Evolutionary conservation across 2,888 invertebrate genomes (phyloP).

Genomic region (Chloroclysta siterata): DNA sequence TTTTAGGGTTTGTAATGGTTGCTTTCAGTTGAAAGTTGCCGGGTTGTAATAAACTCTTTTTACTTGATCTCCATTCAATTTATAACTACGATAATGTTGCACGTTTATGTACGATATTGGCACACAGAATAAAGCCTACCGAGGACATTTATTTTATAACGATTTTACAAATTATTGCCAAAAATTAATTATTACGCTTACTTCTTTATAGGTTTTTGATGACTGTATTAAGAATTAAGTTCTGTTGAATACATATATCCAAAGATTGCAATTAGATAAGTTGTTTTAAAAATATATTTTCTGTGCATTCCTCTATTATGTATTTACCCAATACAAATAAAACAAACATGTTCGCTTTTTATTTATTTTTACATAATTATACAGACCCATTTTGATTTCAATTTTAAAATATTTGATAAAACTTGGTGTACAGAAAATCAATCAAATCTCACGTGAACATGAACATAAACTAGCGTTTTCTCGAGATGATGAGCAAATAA

Average conservation of each 20-base stretch:
- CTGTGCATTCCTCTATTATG: conserved; percentile 10
- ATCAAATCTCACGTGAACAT: conserved; percentile 55
- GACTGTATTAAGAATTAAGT: conserved; percentile 15
- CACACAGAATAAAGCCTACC: neutral
- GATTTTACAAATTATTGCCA: conserved; percentile 18
- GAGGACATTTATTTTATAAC: conserved; percentile 10
- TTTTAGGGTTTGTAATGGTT: neutral
- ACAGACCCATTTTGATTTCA: conserved; percentile 76
- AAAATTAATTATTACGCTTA: conserved; percentile 22
- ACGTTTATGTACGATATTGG: too few relatives aligned
- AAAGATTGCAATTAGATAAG: conserved; percentile 22
- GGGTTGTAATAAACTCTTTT: neutral
- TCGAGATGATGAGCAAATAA: conserved; percentile 56
- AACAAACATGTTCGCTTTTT: conserved; percentile 64
- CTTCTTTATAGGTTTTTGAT: conserved; percentile 18
- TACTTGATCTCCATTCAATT: conserved; percentile 7
- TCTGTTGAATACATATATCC: conserved; percentile 14
- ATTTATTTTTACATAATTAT: conserved; percentile 78
- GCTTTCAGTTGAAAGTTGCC: neutral
- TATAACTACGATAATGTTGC: too few relatives aligned
- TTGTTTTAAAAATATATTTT: conserved; percentile 16
- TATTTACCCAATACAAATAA: conserved; percentile 46
- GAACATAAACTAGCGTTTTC: conserved; percentile 56
- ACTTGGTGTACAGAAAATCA: conserved; percentile 61
- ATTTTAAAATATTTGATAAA: conserved; percentile 69